These are phyloP conservation scores for Elephas maximus DNA, from an alignment of 2,113 vertebrate species.

Conservation along the genomic window DNA sequence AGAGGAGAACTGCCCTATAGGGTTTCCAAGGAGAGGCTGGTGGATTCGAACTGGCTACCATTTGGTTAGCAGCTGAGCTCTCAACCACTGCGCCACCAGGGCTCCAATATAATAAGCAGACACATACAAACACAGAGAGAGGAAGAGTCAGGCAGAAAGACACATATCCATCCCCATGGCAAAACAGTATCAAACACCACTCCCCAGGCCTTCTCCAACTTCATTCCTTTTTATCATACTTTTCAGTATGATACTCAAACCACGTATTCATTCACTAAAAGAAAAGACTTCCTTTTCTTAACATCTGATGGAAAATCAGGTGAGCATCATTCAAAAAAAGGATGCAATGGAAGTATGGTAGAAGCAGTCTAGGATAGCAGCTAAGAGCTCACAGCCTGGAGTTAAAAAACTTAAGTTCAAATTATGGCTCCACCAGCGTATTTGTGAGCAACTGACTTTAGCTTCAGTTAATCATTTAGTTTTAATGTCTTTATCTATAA, in stretches of 20 bases:
- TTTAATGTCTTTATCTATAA: conserved; percentile 49
- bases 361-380: not conserved
- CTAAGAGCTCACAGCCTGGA: not conserved
- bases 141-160: not conserved
- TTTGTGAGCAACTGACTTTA: conserved; percentile 16
- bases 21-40: no score
- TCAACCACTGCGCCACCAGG: no score
- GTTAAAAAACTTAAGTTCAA: not conserved
- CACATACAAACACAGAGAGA: not conserved
- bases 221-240: not conserved
- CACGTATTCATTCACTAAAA: not conserved
- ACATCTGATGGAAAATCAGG: not conserved
- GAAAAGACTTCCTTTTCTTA: not conserved
- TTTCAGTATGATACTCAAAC: conserved; percentile 44
- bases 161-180: not conserved
- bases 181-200: conserved; percentile 27
- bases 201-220: not conserved
- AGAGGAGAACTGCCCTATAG: no score
- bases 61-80: no score
- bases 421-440: not conserved
- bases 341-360: not conserved
- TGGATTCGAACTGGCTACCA: no score
- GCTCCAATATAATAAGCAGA: not conserved
- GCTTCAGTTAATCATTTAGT: conserved; percentile 9
- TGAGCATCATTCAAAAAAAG: not conserved